Evolutionary conservation across 2,888 invertebrate species (phyloP).

Genomic region (Formica aserva): DNA sequence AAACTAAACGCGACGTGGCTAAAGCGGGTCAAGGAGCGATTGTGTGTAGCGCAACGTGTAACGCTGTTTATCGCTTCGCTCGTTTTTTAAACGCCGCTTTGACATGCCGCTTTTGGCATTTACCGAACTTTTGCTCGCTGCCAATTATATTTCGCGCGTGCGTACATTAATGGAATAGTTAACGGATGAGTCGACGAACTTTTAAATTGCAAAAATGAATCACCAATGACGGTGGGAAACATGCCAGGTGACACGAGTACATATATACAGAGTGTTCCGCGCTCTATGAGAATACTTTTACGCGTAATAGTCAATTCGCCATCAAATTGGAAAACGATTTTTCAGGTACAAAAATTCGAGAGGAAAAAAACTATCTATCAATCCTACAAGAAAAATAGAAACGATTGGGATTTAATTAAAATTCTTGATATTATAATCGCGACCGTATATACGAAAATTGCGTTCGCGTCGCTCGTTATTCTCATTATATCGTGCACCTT

Average conservation of each 20-base stretch:
- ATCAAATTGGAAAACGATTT: background rate
- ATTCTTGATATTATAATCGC: background rate
- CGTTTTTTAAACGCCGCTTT: conserved; percentile 15
- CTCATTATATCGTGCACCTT: conserved; percentile 87
- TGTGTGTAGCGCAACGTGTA: conserved; percentile 41
- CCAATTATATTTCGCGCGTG: conserved; percentile 22
- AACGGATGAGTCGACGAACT: background rate
- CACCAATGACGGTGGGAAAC: background rate
- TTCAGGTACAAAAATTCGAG: background rate
- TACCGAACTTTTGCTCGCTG: conserved; percentile 35
- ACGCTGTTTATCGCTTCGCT: conserved; percentile 39
- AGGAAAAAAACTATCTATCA: background rate
- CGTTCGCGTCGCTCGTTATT: background rate
- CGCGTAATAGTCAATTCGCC: background rate
- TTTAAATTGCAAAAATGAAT: conserved; percentile 18
- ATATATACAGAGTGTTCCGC: background rate
- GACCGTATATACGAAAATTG: background rate
- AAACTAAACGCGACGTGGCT: conserved; percentile 33
- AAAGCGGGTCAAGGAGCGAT: conserved; percentile 51
- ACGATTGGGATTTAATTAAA: background rate
- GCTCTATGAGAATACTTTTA: background rate
- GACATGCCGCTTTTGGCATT: conserved; percentile 32
- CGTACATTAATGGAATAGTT: background rate
- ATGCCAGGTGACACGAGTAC: background rate
- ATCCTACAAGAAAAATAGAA: background rate